Percentiles rank a stretch among this genome's conserved stretches.
phyloP scores from a whole-genome alignment of 2,113 vertebrate species.

The Mesoclemmys tuberculata region DNA sequence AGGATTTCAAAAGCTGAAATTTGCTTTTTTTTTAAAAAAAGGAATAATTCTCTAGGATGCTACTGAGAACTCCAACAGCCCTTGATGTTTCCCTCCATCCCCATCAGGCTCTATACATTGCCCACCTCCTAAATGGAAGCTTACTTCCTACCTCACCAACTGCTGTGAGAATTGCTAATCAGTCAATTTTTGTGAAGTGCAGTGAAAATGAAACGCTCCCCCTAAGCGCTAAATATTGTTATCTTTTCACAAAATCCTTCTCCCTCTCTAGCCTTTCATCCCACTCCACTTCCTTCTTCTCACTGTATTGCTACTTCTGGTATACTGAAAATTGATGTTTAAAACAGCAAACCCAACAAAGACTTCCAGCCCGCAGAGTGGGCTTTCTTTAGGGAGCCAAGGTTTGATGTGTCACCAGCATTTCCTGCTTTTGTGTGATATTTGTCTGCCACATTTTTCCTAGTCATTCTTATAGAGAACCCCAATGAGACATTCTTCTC shows the following conservation, averaged over 20 bases:
- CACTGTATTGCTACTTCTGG: background rate
- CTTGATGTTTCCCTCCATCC: conserved; percentile 34
- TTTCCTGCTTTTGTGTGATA: background rate
- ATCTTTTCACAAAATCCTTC: conserved; percentile 35
- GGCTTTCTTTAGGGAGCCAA: conserved; percentile 4
- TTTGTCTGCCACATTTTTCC: conserved; percentile 17
- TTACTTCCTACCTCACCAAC: conserved; percentile 41
- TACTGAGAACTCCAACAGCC: conserved; percentile 63
- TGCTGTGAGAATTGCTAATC: conserved; percentile 64
- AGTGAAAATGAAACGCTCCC: conserved; percentile 45
- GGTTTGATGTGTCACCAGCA: background rate
- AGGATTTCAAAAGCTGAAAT: conserved; percentile 64
- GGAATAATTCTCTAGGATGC: conserved; percentile 54
- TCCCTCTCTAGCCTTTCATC: conserved; percentile 16
- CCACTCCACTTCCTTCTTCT: background rate
- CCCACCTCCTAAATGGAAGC: conserved; percentile 27
- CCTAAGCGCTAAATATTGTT: conserved; percentile 49
- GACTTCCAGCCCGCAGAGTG: conserved; percentile 2
- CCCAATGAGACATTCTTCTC: conserved; percentile 24
- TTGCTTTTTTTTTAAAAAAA: conserved; percentile 66
- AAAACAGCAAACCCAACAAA: background rate
- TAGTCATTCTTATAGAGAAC: background rate
- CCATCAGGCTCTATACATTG: conserved; percentile 35
- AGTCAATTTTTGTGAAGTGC: conserved; percentile 55
- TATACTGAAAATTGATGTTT: background rate